A percentile compares a stretch with the other conserved stretches of the same genome.
Conservation (phyloP, 2,797 vertebrate species). For the Ptychobarbus kaznakovi region DNA sequence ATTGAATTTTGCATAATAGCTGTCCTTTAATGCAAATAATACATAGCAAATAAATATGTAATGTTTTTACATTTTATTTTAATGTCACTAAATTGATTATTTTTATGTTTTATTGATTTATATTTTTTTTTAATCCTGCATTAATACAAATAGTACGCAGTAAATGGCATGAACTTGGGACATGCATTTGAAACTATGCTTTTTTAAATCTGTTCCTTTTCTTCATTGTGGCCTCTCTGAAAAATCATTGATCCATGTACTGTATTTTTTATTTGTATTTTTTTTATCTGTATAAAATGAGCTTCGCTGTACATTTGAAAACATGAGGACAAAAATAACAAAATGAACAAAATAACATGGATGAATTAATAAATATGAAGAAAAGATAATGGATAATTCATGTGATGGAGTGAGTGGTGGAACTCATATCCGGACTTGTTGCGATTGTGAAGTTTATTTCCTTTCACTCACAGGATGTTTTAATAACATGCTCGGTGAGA, state of each 20-base stretch:
- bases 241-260: not conserved
- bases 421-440: slow-evolving; percentile 55
- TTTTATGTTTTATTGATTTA: not conserved
- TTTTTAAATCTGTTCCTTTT: not conserved
- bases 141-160: not conserved
- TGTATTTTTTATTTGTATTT: slow-evolving; percentile 6
- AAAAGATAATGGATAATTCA: slow-evolving; percentile 36
- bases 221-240: not conserved
- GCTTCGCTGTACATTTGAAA: not conserved
- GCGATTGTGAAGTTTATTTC: slow-evolving; percentile 54
- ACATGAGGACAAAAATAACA: not conserved
- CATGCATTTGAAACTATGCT: too few relatives aligned
- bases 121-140: not conserved
- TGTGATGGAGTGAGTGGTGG: slow-evolving; percentile 28
- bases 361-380: slow-evolving; percentile 31
- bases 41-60: not conserved
- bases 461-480: slow-evolving; percentile 48
- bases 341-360: slow-evolving; percentile 10
- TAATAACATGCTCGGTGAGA: slow-evolving; percentile 48
- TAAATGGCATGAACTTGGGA: not conserved
- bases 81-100: not conserved
- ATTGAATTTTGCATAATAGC: not conserved
- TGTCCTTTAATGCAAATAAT: too few relatives aligned
- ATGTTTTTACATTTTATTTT: not conserved
- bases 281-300: not conserved